These are phyloP conservation scores for Leptodactylus fuscus DNA, from an alignment of 2,113 vertebrate species.

Conservation along the genomic window DNA sequence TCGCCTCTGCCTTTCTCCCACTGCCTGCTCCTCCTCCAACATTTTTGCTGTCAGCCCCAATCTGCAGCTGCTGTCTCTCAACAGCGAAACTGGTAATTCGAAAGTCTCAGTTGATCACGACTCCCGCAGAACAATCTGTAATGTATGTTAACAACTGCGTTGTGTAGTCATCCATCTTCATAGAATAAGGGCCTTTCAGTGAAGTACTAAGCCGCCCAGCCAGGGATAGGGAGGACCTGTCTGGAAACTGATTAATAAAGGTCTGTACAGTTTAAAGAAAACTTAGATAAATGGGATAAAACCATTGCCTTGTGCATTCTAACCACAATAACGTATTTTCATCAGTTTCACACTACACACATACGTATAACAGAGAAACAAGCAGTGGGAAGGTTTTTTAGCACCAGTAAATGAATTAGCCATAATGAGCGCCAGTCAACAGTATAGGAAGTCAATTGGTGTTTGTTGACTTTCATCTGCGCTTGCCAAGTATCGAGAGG, in stretches of 20 bases:
- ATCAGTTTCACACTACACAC: not conserved
- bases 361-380: not conserved
- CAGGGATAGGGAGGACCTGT: constrained; percentile 54
- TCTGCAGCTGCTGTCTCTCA: constrained; percentile 59
- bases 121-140: constrained; percentile 59
- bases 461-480: too few species aligned
- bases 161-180: constrained; percentile 65
- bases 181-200: constrained; percentile 59
- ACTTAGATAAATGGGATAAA: constrained; percentile 50
- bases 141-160: constrained; percentile 63
- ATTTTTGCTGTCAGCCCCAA: constrained; percentile 63
- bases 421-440: too few species aligned
- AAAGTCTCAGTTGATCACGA: constrained; percentile 62
- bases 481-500: too few species aligned
- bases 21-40: constrained; percentile 59
- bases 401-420: too few species aligned
- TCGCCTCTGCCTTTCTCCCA: constrained; percentile 55
- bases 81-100: constrained; percentile 59
- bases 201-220: constrained; percentile 49
- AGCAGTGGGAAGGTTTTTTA: not conserved
- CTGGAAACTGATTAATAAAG: constrained; percentile 60
- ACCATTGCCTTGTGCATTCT: not conserved
- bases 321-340: constrained; percentile 32
- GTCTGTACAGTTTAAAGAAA: constrained; percentile 40
- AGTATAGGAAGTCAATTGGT: too few species aligned